A percentile compares a stretch with the other conserved stretches of the same genome.
These are phyloP conservation scores for Lasius fuliginosus DNA, from an alignment of 2,888 invertebrate genomes.

Conservation along the genomic window DNA sequence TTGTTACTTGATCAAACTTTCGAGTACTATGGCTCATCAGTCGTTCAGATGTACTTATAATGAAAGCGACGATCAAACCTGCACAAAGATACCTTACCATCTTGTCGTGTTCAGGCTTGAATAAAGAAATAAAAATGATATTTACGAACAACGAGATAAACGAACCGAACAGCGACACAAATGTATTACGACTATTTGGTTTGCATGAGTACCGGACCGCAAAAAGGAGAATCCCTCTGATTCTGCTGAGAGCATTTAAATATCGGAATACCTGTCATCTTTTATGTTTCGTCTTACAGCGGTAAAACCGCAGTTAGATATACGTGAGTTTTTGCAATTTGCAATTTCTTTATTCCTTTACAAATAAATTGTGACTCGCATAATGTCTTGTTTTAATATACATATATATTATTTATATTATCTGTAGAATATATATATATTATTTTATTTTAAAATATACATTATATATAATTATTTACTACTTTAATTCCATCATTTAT, in stretches of 20 bases:
- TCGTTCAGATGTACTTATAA: constrained; percentile 29
- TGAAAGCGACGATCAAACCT: constrained; percentile 27
- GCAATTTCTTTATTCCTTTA: neutral
- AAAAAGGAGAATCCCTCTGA: constrained; percentile 36
- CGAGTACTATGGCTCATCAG: constrained; percentile 12
- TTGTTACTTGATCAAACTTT: constrained; percentile 3
- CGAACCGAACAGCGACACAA: constrained; percentile 37
- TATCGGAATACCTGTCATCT: constrained; percentile 57
- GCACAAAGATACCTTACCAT: constrained; percentile 16
- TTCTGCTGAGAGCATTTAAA: constrained; percentile 71
- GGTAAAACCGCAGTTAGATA: neutral
- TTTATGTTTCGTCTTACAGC: neutral
- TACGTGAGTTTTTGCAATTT: neutral
- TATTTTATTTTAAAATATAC: no score
- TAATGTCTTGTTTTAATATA: neutral
- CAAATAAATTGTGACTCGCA: neutral
- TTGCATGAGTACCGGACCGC: constrained; percentile 39
- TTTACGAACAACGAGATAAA: constrained; percentile 41
- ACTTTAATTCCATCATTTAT: neutral
- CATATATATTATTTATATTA: no score
- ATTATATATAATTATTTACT: no score
- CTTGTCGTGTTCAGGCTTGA: constrained; percentile 45
- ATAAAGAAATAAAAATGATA: constrained; percentile 43
- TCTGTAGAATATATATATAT: no score
- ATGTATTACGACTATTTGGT: constrained; percentile 63